Base-by-base conservation (phyloP, 2,797 vertebrate species). In the Chaetodon trifasciatus region DNA sequence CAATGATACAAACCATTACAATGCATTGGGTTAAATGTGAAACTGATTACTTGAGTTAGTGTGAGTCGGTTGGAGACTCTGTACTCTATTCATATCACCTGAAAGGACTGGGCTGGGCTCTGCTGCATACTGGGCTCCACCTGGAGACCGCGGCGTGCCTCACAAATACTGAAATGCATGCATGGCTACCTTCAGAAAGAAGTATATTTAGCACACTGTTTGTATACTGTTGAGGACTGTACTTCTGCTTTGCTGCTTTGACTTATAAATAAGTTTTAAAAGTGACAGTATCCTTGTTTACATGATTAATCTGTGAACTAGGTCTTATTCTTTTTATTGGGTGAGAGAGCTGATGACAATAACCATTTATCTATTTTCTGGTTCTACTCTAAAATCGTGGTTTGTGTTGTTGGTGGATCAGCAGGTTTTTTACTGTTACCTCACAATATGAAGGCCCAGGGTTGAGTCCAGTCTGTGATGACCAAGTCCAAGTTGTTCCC, bases 101-200 rank as follows among this genome's bases (percentile, higher is more conserved):
- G 21, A 63, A 83, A 61, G 50, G 76, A 37, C 71, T 82, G 78
- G 88, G 85, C 56, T 70, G 73, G 86, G 88, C 75, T 64, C 62
- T 23, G 62, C 40, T 44, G 63, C 37, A 23, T 24, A 40, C 71
- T 39, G 28, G 39, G 52, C 82, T 85, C 70, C 78, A 88, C 72
- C 84, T 86, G 74, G 53, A 83, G 77, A 75, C n/a, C 0, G 5
- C 32, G 39, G 21, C 50, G 37, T 8, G 35, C 13, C 42, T 46
- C 13, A 40, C 32, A 72, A 70, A 75, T 40, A 60, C 35, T 50
- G 8, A 71, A 2, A 39, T 16, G 10, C 17, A 9, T 16, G 8
- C 58, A 3, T 7, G 1, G 1, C 50, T 67, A 16, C 44, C 17
- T 11, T 19, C 15, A 28, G 57, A 74, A 68, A 47, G 13, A 0